Evolutionary conservation across 2,888 invertebrate genomes (phyloP), one percentile per base, ranked within the genome.

Genomic region (Scrobipalpa costella): DNA sequence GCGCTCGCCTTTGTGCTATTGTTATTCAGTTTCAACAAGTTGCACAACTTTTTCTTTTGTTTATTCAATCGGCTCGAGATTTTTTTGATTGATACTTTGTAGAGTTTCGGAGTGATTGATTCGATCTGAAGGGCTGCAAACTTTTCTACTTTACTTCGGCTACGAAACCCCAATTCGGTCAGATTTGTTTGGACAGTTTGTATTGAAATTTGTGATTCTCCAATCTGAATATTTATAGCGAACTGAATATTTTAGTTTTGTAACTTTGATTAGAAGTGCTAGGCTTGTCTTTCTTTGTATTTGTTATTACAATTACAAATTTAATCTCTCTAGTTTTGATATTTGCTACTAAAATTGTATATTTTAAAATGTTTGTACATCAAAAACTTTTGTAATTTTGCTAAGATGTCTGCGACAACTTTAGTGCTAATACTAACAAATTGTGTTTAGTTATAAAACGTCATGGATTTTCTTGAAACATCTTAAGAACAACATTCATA

Each of bases 11-110:
- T 83, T 82, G 79, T 79, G 55, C 74, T 80, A 79, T 81, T 81
- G 79, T 79, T 77, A 78, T 78, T 75, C 77, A 72, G 74, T 76
- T 74, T 76, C 73, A 71, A 74, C 80, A 75, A 76, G 77, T 79
- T 80, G 75, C 71, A 70, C 70, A 71, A 72, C 73, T 74, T 80
- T 55, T 62, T 50, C 63, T 77, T 81, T 79, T 80, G 74, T 81
- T 80, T 80, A 77, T 78, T 74, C 74, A 75, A 75, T 77, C 71
- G 75, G 68, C 74, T 70, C 71, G 71, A 74, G 74, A 72, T 75
- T 76, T 81, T 78, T 78, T 74, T 76, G 78, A 78, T 80, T 77
- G 77, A 76, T 78, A 77, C 72, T 77, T 78, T 77, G 73, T 72
- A 73, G 69, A 76, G 71, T 77, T 77, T 74, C 73, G 76, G 75